Evolutionary conservation across 1,140 invertebrate species (phyloP), one percentile per base, ranked within the genome.

Genomic region (Drosophila teissieri): DNA sequence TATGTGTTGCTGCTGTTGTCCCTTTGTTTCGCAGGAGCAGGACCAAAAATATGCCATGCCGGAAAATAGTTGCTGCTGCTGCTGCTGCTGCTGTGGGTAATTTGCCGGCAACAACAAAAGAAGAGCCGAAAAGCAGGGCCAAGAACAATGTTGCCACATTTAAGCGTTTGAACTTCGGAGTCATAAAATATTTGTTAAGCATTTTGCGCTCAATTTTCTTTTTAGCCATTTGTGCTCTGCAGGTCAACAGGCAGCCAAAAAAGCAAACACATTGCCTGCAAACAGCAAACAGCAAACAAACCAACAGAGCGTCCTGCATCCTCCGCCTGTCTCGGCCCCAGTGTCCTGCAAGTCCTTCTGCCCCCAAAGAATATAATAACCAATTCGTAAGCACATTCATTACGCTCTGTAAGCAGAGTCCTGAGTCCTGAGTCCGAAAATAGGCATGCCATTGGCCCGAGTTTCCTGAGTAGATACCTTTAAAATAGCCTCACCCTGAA

Each of bases 111-210:
- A 85, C 73, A 83, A 75, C 42, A 75, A 83, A 48, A 63, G 68
- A n/a, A 24, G 4, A 14, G 12, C 40, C 17, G 42, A 51, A 40
- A 58, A 49, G 31, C 58, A 39, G 40, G 27, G 24, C 51, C 34
- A 73, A 42, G 70, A 80, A 80, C 70, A 80, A 80, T 45, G 75
- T 77, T 61, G 64, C 74, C 80, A 73, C 80, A 80, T 88, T 88
- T 88, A 88, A 88, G 84, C 84, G 80, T 77, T 88, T 88, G 83
- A 88, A 80, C 83, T 89, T 73, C 65, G 73, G 58, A 88, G 83
- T 77, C 84, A 88, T 88, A 88, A 88, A 88, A 88, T 88, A 88
- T 88, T 88, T 88, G 83, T 88, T 88, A 88, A 88, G 76, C 83
- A 88, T 88, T 88, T 86, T 86, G 83, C 75, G 83, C 83, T 86